These are phyloP conservation scores for Oreohelix idahoensis DNA, from an alignment of 1,140 invertebrate genomes.

Conservation along the genomic window DNA sequence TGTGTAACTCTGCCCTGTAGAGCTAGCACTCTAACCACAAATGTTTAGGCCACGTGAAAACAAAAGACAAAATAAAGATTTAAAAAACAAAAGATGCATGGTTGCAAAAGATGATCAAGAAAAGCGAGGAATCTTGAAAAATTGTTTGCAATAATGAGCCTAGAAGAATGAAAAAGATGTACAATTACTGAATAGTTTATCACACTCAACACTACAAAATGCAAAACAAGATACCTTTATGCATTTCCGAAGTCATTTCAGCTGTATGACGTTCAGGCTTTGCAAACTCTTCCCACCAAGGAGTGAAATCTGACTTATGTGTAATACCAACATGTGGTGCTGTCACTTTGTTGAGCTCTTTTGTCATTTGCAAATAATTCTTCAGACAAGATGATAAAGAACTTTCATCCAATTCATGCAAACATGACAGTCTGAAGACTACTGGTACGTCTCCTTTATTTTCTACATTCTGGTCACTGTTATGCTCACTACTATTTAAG, in stretches of 20 bases:
- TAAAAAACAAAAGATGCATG: no score
- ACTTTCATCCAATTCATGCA: background rate
- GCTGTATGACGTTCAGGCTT: background rate
- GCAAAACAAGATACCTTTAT: background rate
- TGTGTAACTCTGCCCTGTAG: no score
- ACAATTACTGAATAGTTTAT: no score
- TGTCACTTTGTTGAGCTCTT: background rate
- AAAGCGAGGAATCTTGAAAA: no score
- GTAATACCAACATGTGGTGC: background rate
- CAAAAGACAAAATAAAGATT: no score
- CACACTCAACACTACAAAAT: no score
- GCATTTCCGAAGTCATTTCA: background rate
- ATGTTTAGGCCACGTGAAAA: no score
- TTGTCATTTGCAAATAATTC: background rate
- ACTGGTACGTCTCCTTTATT: background rate
- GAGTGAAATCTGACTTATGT: background rate
- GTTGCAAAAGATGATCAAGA: no score
- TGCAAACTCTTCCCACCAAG: slow-evolving; percentile 28
- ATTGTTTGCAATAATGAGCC: no score
- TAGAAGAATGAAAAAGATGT: no score
- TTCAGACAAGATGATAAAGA: background rate
- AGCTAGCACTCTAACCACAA: no score
- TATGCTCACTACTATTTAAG: background rate
- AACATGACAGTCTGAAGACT: background rate
- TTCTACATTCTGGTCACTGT: background rate